Evolutionary conservation across 1,140 invertebrate genomes (phyloP).

Genomic region (Drosophila punjabiensis): DNA sequence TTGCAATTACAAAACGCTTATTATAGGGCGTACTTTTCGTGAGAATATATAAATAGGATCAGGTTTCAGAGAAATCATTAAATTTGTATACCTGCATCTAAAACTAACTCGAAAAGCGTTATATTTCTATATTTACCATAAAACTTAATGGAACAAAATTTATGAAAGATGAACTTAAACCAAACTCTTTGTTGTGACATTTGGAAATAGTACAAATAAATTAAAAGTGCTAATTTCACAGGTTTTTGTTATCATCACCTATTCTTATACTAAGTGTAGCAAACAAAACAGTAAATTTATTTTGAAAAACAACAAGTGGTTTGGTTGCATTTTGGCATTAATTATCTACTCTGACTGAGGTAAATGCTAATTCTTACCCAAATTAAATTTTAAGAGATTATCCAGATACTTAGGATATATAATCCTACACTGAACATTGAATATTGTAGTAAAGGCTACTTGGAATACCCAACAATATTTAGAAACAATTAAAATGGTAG

Average conservation of each 20-base stretch:
- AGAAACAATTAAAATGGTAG: not conserved
- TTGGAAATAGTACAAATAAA: not conserved
- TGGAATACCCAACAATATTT: not conserved
- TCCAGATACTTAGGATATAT: not conserved
- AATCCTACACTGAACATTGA: not conserved
- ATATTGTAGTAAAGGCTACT: not conserved
- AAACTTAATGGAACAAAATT: not conserved
- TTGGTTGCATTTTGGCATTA: slow-evolving; percentile 7
- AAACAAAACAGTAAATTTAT: not conserved
- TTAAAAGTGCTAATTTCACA: not conserved
- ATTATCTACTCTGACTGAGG: not conserved
- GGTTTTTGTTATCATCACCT: not conserved
- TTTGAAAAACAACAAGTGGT: slow-evolving; percentile 9
- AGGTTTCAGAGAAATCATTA: not conserved
- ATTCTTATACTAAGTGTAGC: not conserved
- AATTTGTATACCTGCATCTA: not conserved
- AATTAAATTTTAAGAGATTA: not conserved
- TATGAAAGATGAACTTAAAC: not conserved
- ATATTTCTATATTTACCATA: not conserved
- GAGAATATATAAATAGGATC: not conserved
- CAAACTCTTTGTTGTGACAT: not conserved
- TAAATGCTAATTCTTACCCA: not conserved
- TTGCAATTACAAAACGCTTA: not conserved
- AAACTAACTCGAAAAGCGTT: not conserved
- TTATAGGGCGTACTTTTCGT: not conserved